These are phyloP conservation scores for Kryptolebias ocellatus DNA, from an alignment of 2,797 vertebrate species.

Conservation along the genomic window DNA sequence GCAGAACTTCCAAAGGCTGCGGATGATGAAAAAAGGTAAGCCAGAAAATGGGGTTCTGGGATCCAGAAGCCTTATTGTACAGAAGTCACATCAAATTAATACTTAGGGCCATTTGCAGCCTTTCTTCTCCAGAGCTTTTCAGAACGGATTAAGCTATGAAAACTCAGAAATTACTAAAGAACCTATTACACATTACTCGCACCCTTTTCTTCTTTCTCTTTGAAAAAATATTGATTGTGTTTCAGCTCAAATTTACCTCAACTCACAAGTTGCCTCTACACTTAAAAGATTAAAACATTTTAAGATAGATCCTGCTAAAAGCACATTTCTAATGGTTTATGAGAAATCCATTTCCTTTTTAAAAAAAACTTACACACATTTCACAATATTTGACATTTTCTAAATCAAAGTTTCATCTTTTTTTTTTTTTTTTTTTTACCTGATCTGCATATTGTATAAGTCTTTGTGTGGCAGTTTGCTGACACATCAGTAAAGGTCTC, in stretches of 20 bases:
- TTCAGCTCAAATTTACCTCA: constrained; percentile 52
- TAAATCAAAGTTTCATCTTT: not conserved
- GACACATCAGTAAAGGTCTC: constrained; percentile 35
- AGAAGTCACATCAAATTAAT: constrained; percentile 99
- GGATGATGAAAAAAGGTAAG: constrained; percentile 87
- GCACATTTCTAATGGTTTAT: constrained; percentile 16
- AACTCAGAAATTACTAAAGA: constrained; percentile 98
- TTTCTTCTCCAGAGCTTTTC: constrained; percentile 98
- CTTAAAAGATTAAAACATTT: constrained; percentile 54
- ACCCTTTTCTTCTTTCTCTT: constrained; percentile 73
- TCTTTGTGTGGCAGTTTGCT: constrained; percentile 6
- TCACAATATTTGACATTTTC: not conserved
- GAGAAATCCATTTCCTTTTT: not conserved
- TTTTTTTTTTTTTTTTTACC: no score
- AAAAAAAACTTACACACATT: not conserved
- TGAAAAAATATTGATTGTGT: constrained; percentile 76
- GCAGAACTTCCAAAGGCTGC: constrained; percentile 85
- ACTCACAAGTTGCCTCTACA: constrained; percentile 60
- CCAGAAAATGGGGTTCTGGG: constrained; percentile 89
- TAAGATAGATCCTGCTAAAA: constrained; percentile 42
- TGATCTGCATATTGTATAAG: not conserved
- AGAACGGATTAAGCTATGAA: constrained; percentile 99
- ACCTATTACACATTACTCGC: constrained; percentile 90
- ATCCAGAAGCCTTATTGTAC: constrained; percentile 95
- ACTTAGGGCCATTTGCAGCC: constrained; percentile 97